phyloP scores from a whole-genome alignment of 92 coral and sea anemone genomes.

The Umimayanthus kanabou region DNA sequence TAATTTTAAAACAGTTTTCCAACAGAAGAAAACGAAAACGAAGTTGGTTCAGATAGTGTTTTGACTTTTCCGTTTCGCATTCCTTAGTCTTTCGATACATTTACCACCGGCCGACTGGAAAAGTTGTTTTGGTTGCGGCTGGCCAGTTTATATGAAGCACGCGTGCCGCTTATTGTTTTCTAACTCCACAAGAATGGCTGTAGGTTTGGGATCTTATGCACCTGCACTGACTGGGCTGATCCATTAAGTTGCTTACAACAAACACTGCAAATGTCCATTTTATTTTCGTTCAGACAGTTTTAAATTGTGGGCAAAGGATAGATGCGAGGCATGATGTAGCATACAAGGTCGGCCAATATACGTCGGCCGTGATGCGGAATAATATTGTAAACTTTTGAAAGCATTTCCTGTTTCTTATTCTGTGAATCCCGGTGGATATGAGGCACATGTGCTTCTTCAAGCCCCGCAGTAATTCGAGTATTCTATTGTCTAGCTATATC shows the following conservation, averaged over 20 bases:
- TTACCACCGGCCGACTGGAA: too few species aligned
- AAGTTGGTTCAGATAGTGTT: neutral
- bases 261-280: too few species aligned
- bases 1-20: neutral
- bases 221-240: neutral
- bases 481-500: neutral
- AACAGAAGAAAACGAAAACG: too few species aligned
- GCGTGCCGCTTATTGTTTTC: neutral
- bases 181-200: neutral
- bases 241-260: neutral
- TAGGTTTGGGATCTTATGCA: neutral
- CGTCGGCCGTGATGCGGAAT: neutral
- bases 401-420: conserved; percentile 14
- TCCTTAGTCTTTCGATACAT: too few species aligned
- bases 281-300: neutral
- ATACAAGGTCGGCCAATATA: neutral
- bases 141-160: neutral
- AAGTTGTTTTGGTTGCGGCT: neutral
- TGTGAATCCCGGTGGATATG: neutral
- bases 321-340: neutral
- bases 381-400: neutral
- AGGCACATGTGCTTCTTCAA: neutral
- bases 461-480: neutral
- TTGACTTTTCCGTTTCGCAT: too few species aligned
- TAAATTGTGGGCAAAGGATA: neutral